Evolutionary conservation across 2,113 vertebrate genomes (phyloP).

Genomic region (Terrapene triunguis): DNA sequence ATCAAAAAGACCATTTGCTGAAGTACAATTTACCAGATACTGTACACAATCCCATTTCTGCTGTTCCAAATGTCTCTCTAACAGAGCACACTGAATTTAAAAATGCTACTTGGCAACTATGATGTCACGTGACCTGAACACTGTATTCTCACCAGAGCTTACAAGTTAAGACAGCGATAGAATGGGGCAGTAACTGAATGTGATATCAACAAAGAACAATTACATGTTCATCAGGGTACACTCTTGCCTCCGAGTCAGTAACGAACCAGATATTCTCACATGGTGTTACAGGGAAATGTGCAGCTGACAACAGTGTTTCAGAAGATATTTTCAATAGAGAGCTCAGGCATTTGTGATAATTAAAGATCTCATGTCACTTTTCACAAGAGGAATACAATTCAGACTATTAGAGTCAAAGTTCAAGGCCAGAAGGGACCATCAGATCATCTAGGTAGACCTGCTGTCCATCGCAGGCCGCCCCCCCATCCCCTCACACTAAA

Average conservation of each 20-base stretch:
- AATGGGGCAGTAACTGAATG: not conserved
- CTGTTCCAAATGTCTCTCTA: not conserved
- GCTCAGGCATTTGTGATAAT: not conserved
- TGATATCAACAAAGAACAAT: not conserved
- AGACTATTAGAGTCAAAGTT: not conserved
- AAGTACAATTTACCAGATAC: not conserved
- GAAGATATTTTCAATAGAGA: not conserved
- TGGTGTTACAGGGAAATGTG: not conserved
- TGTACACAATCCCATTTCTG: not conserved
- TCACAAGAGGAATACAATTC: not conserved
- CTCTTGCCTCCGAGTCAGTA: not conserved
- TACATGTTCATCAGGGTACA: not conserved
- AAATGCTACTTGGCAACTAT: not conserved
- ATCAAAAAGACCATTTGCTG: too few species aligned
- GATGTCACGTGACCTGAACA: fast-evolving
- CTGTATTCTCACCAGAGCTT: not conserved
- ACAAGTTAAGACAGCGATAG: fast-evolving
- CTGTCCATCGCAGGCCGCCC: not conserved
- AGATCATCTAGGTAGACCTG: not conserved
- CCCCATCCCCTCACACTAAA: not conserved
- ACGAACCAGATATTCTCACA: not conserved
- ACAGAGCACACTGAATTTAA: not conserved
- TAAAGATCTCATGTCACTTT: not conserved
- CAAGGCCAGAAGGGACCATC: not conserved
- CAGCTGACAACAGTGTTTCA: not conserved